Evolutionary conservation across 2,888 invertebrate species (phyloP).

Genomic region (Augiades crinisus): DNA sequence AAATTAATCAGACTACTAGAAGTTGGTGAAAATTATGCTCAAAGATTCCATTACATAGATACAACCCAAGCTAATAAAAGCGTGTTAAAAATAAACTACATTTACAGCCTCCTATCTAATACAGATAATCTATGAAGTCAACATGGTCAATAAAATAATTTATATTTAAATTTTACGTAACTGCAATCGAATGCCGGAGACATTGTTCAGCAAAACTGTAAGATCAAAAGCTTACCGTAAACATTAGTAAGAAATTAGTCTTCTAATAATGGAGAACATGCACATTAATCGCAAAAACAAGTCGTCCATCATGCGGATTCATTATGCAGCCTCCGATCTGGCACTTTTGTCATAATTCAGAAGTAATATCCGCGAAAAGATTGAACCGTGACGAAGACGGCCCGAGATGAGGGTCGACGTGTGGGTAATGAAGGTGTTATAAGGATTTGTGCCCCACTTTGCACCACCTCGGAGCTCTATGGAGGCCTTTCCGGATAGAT

Average conservation of each 20-base stretch:
- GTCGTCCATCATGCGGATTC: conserved; percentile 64
- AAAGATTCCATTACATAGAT: too few relatives aligned
- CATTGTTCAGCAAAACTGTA: too few relatives aligned
- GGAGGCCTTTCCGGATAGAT: neutral
- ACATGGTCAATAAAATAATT: too few relatives aligned
- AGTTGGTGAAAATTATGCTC: neutral
- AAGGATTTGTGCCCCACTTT: conserved; percentile 52
- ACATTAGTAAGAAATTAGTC: neutral
- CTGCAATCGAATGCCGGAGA: too few relatives aligned
- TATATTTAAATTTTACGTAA: too few relatives aligned
- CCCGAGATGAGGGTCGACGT: conserved; percentile 74
- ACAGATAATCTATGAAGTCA: too few relatives aligned
- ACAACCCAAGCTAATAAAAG: too few relatives aligned
- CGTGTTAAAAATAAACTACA: too few relatives aligned
- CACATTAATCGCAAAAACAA: conserved; percentile 23
- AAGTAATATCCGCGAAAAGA: conserved; percentile 77
- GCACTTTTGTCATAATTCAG: conserved; percentile 72
- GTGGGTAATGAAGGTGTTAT: conserved; percentile 73
- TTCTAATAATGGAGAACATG: neutral
- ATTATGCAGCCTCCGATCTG: conserved; percentile 61
- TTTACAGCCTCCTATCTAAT: too few relatives aligned
- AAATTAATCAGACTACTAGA: neutral
- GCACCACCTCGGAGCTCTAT: neutral
- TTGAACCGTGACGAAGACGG: conserved; percentile 68
- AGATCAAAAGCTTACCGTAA: too few relatives aligned